Evolutionary conservation across 1,140 invertebrate genomes (phyloP), one percentile per base, ranked within the genome.

Genomic region (Trinorchestia longiramus): DNA sequence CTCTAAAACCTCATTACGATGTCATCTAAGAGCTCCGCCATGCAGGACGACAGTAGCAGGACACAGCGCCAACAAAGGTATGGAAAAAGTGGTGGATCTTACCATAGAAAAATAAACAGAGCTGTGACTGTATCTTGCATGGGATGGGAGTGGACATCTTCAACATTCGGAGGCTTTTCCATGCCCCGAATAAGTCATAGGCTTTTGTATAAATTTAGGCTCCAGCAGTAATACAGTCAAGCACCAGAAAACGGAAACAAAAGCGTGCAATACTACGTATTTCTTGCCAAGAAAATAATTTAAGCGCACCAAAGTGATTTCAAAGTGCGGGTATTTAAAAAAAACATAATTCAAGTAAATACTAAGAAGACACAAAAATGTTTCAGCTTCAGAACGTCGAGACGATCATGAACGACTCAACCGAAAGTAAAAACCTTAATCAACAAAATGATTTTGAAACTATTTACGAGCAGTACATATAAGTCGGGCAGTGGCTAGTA

Each of bases 1-100:
- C 44, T 40, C 43, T 94, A 45, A 94, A 44, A 94, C 92, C 92
- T 94, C 92, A 94, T 94, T 94, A 94, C 92, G 92, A 94, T 94
- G 92, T 47, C 92, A 94, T 94, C 92, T 28, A 45, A 42, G 92
- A 40, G 43, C 92, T 41, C 0, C 88, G 41, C 88, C 88, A 42
- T 90, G 88, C 88, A 42, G 88, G n/a, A 42, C 47, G 4, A 19
- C 88, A 42, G 88, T 41, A 36, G n/a, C n/a, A 41, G 17, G 23
- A 36, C 43, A 28, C 43, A 43, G 88, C 88, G 88, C 41, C 41
- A 28, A 41, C 88, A 42, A 28, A 90, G 41, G 23, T 36, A 19
- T 4, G 11, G 36, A 90, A 90, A 90, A 42, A 90, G 6, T 42
- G 88, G 15, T 43, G 88, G 41, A 42, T 15, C 43, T 3, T 19